Base-by-base conservation (phyloP, 30 jellyfish, hydroid and myxozoan genomes). In the Aurelia aurita complex sp. Pacific region DNA sequence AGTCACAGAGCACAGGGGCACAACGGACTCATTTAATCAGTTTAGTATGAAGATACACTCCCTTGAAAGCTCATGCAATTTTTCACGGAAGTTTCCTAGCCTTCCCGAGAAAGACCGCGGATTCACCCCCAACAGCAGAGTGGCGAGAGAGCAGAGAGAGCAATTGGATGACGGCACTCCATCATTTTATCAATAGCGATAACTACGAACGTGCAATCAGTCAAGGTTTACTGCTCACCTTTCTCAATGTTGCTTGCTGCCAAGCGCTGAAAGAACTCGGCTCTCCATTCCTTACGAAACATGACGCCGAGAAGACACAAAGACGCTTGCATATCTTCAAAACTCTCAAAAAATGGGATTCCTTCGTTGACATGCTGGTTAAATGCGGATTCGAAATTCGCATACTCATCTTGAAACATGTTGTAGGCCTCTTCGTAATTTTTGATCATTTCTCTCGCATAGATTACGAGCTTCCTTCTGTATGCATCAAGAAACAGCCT, bases 251-350 rank as follows among this genome's bases (percentile, higher is more conserved):
- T 40, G 52, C 50, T 79, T 36, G 43, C 23, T 11, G 81, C 89
- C 64, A 54, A 51, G 10, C 62, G 65, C 52, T 79, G 81, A 16
- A 63, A 79, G 73, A 79, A 79, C 14, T 64, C 59, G 23, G 67
- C 67, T 51, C 89, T 64, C 89, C 89, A 79, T 43, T 64, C 61
- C 38, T 65, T 79, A 7, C 42, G 55, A 40, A 79, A 65, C 81
- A 79, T 43, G 42, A 69, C 35, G n/a, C 59, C 57, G 9, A 79
- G 74, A 69, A 79, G 65, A 9, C 9, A 69, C 14, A 80, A 65
- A 16, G 81, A 52, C 1, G 43, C 42, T 29, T 79, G 89, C 42
- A 79, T 35, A 51, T 79, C 89, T 40, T 42, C 46, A 46, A 63
- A 79, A 43, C 67, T 67, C 14, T 79, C 81, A 50, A 79, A 79